Conservation (phyloP, 2,113 vertebrate species). For the Anarhynchus alexandrinus region DNA sequence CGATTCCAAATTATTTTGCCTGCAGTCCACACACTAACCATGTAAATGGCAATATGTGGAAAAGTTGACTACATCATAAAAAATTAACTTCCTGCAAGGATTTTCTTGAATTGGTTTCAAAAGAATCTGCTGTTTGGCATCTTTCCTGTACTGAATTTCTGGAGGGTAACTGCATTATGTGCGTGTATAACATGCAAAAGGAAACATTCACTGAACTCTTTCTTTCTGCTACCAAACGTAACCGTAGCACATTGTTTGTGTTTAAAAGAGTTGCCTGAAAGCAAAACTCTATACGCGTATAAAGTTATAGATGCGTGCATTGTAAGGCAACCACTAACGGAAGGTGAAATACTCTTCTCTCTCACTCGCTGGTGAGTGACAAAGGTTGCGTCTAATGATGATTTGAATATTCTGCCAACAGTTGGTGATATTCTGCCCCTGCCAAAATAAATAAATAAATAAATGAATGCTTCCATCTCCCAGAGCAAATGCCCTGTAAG, state of each 20-base stretch:
- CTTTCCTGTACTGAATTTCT: slow-evolving; percentile 33
- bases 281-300: not conserved
- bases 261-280: not conserved
- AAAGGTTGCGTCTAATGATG: not conserved
- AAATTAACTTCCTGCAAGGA: slow-evolving; percentile 34
- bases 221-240: not conserved
- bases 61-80: slow-evolving; percentile 30
- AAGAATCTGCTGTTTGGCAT: slow-evolving; percentile 27
- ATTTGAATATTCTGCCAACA: not conserved
- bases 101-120: slow-evolving; percentile 49
- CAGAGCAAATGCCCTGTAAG: slow-evolving; percentile 35
- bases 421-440: not conserved
- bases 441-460: slow-evolving; percentile 17
- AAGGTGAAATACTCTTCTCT: not conserved
- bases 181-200: not conserved
- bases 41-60: not conserved
- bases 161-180: slow-evolving; percentile 15
- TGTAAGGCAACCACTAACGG: not conserved
- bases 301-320: not conserved
- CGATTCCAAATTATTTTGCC: slow-evolving; percentile 44
- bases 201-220: not conserved
- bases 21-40: not conserved
- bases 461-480: not conserved
- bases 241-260: not conserved
- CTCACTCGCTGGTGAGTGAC: not conserved